phyloP scores from a whole-genome alignment of 2,797 vertebrate genomes.

The Danio kyathit region DNA sequence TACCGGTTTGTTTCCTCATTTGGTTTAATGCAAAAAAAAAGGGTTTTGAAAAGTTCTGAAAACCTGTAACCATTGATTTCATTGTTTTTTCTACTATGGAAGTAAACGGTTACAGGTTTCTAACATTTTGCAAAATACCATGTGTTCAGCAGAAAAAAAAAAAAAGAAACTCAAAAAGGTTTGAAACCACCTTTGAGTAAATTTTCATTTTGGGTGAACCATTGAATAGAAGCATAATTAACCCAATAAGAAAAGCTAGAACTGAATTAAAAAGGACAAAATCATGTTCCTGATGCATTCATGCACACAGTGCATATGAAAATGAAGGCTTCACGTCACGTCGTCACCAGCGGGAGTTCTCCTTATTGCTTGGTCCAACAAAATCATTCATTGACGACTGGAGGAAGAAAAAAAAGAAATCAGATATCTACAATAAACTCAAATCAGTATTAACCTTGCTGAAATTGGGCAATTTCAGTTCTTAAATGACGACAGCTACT shows the following conservation, averaged over 20 bases:
- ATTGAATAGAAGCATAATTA: constrained; percentile 12
- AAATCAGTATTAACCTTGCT: background rate
- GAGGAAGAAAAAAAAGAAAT: constrained; percentile 22
- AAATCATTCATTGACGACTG: constrained; percentile 81
- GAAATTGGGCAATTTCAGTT: background rate
- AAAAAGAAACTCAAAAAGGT: too few relatives aligned
- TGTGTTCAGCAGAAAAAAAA: too few relatives aligned
- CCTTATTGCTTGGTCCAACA: constrained; percentile 69
- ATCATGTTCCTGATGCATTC: background rate
- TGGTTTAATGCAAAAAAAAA: too few relatives aligned
- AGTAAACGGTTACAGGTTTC: too few relatives aligned
- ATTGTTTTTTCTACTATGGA: too few relatives aligned
- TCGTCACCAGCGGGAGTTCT: constrained; percentile 67
- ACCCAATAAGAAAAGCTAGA: background rate
- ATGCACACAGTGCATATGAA: constrained; percentile 69
- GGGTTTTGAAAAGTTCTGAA: too few relatives aligned
- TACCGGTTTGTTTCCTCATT: too few relatives aligned
- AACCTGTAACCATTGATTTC: too few relatives aligned
- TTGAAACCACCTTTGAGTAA: too few relatives aligned
- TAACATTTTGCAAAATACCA: too few relatives aligned
- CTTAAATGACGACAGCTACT: background rate
- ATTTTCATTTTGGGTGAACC: too few relatives aligned
- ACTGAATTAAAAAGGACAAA: constrained; percentile 37
- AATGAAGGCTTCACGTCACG: background rate
- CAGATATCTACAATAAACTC: background rate